Conservation (phyloP, 2,797 vertebrate genomes). For the Gymnocypris eckloni region DNA sequence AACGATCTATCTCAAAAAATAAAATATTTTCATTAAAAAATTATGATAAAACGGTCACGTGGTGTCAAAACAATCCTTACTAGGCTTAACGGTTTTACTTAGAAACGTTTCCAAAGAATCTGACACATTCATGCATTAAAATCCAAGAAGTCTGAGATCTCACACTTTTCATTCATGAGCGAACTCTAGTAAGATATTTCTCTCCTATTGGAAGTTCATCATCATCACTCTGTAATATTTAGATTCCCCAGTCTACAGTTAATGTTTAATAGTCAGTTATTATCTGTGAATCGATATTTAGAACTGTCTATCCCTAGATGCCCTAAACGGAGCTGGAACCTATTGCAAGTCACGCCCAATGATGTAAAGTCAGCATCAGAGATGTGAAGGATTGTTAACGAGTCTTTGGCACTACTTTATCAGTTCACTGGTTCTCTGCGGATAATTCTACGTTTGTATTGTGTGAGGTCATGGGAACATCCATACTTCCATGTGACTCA, state of each 20-base stretch:
- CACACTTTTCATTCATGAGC: neutral
- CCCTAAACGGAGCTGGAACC: neutral
- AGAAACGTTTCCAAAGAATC: neutral
- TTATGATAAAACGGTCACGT: neutral
- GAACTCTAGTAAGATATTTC: neutral
- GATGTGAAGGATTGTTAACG: neutral
- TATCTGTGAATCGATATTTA: neutral
- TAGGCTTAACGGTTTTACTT: neutral
- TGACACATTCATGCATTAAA: neutral
- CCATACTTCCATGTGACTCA: neutral
- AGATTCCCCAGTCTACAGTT: neutral
- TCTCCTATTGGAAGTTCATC: neutral
- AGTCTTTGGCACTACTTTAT: neutral
- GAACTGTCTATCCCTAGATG: neutral
- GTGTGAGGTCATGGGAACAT: neutral
- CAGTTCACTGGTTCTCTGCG: neutral
- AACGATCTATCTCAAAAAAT: neutral
- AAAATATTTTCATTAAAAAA: neutral
- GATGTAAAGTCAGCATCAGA: slow-evolving; percentile 17
- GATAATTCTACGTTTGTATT: neutral
- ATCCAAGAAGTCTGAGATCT: neutral
- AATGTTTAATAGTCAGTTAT: neutral
- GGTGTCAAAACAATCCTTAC: neutral
- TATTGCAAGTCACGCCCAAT: slow-evolving; percentile 20
- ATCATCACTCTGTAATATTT: neutral